phyloP scores from a whole-genome alignment of 2,888 invertebrate species.

The Harmothoe impar region DNA sequence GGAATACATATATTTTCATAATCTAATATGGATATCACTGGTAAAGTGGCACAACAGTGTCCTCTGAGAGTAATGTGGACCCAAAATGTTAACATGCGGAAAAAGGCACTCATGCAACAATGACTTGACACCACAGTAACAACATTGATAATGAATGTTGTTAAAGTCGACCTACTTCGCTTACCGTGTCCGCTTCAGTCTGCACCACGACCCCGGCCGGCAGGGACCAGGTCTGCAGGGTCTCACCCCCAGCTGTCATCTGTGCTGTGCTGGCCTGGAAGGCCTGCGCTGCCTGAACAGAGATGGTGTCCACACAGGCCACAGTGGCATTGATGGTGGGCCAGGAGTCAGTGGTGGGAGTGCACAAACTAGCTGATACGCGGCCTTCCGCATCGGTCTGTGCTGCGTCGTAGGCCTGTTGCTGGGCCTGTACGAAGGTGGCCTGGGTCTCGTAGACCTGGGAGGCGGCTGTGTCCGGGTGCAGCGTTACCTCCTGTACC shows the following conservation, averaged over 20 bases:
- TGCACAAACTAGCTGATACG: neutral
- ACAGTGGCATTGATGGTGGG: constrained; percentile 37
- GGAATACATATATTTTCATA: no score
- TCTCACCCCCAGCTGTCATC: neutral
- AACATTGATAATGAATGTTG: no score
- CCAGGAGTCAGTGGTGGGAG: constrained; percentile 38
- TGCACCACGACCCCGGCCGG: constrained; percentile 49
- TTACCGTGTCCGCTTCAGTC: constrained; percentile 58
- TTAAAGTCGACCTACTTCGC: no score
- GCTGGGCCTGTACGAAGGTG: constrained; percentile 17
- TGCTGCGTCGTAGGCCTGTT: neutral
- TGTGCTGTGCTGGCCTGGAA: constrained; percentile 48
- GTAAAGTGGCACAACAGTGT: no score
- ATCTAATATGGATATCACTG: no score
- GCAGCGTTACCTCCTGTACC: constrained; percentile 1
- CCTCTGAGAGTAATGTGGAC: no score
- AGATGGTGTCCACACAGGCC: constrained; percentile 50
- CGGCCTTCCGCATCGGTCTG: neutral
- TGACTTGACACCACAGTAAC: no score
- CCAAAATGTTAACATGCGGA: no score
- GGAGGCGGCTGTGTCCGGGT: neutral
- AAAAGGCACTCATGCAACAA: no score
- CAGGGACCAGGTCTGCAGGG: constrained; percentile 42
- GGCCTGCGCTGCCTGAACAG: constrained; percentile 40
- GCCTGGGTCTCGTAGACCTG: constrained; percentile 39